Conservation (phyloP, 1,140 invertebrate species). For the Euglossa dilemma region DNA sequence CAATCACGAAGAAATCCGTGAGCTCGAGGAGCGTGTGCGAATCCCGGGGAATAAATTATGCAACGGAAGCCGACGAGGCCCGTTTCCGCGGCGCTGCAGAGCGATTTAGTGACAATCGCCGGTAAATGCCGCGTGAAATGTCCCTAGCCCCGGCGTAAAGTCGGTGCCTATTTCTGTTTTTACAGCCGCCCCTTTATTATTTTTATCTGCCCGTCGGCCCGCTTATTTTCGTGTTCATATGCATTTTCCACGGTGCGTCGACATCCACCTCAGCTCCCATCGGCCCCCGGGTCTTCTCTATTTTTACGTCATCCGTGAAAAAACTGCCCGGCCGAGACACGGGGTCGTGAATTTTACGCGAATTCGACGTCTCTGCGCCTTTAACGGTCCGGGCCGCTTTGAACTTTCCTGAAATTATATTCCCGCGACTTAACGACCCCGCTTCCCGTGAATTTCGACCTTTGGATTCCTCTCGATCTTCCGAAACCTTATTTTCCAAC, state of each 20-base stretch:
- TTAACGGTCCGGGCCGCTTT: neutral
- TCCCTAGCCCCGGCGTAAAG: constrained; percentile 12
- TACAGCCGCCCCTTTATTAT: constrained; percentile 69
- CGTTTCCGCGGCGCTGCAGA: neutral
- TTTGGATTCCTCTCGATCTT: no score
- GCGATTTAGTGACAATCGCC: constrained; percentile 1
- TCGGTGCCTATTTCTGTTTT: constrained; percentile 66
- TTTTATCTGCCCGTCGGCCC: constrained; percentile 67
- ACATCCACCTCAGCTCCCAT: constrained; percentile 45
- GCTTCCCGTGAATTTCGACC: no score
- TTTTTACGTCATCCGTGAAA: constrained; percentile 66
- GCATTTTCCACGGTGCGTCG: constrained; percentile 73
- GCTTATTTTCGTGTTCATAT: constrained; percentile 72
- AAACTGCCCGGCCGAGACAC: neutral
- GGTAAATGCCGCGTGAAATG: constrained; percentile 35
- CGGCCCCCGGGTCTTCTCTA: constrained; percentile 44
- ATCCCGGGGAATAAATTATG: neutral
- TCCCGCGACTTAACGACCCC: no score
- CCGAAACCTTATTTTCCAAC: no score
- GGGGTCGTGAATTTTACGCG: constrained; percentile 3
- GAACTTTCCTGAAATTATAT: neutral
- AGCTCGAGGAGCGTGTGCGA: neutral
- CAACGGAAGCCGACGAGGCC: neutral
- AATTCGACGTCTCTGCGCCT: neutral
- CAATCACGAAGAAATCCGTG: no score